Conservation (phyloP, 1,140 invertebrate species). For the Globodera ellingtonae region DNA sequence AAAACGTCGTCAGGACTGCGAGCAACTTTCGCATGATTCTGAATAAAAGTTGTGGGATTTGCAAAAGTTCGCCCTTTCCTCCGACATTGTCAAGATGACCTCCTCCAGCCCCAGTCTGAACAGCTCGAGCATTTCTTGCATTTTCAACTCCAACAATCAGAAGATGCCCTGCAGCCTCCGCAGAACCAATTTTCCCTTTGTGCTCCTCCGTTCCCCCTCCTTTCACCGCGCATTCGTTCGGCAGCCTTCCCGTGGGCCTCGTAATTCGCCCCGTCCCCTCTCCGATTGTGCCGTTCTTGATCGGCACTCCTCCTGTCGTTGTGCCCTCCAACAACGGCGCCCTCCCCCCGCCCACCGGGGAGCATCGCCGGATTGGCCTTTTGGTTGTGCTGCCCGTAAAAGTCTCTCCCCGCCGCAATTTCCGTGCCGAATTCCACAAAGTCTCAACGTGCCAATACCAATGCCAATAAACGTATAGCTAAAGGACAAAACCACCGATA, state of each 20-base stretch:
- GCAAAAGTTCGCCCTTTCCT: no score
- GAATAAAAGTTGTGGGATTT: no score
- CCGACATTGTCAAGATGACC: neutral
- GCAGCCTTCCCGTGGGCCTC: neutral
- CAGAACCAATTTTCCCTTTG: neutral
- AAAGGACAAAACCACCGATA: conserved; percentile 14
- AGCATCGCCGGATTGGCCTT: conserved; percentile 1
- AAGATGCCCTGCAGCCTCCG: neutral
- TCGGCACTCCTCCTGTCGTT: neutral
- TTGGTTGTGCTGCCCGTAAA: conserved; percentile 2
- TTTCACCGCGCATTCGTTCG: neutral
- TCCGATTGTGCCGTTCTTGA: neutral
- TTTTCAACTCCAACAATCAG: neutral
- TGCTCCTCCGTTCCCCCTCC: neutral
- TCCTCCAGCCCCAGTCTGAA: neutral
- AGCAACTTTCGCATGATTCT: no score
- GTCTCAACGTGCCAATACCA: conserved; percentile 62
- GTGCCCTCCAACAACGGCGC: neutral
- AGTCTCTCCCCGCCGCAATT: conserved; percentile 46
- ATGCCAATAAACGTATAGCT: conserved; percentile 61
- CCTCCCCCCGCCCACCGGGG: neutral
- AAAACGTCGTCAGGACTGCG: no score
- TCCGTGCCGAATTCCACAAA: conserved; percentile 51
- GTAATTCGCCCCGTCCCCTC: neutral
- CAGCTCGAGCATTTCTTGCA: no score